A percentile compares a stretch with the other conserved stretches of the same genome.
These are phyloP conservation scores for Strigamia transsilvanica DNA, from an alignment of 2,888 invertebrate genomes.

Conservation along the genomic window DNA sequence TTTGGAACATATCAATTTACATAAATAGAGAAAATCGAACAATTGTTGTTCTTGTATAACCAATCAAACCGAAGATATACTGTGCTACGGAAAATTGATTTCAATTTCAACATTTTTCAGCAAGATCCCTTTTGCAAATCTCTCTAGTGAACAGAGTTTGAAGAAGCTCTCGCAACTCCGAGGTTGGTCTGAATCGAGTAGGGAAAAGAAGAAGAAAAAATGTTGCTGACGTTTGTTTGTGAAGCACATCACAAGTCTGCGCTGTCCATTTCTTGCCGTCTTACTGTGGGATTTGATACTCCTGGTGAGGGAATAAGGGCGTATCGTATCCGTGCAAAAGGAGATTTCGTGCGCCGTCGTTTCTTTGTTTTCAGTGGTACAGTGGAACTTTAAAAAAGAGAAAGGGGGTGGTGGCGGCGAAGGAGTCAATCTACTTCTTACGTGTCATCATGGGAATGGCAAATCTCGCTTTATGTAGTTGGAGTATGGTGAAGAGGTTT, in stretches of 20 bases:
- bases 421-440: conserved; percentile 38
- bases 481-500: conserved; percentile 45
- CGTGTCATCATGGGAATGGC: conserved; percentile 44
- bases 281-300: conserved; percentile 34
- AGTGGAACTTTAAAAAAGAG: conserved; percentile 14
- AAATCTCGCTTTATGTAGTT: conserved; percentile 49
- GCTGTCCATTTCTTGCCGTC: conserved; percentile 41
- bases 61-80: too few relatives aligned
- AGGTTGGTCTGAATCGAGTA: conserved; percentile 22
- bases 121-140: conserved; percentile 34
- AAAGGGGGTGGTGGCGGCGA: neutral
- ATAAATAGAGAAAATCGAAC: too few relatives aligned
- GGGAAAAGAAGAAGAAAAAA: neutral
- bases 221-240: conserved; percentile 44
- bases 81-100: too few relatives aligned
- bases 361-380: conserved; percentile 41
- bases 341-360: conserved; percentile 35
- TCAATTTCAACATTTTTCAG: too few relatives aligned
- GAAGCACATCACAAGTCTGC: conserved; percentile 43
- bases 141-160: neutral
- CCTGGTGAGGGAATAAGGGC: conserved; percentile 41
- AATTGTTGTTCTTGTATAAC: too few relatives aligned
- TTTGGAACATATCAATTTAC: too few relatives aligned
- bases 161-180: neutral
- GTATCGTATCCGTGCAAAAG: conserved; percentile 23